Conservation (phyloP, 2,113 vertebrate species). For the Balaenoptera acutorostrata region DNA sequence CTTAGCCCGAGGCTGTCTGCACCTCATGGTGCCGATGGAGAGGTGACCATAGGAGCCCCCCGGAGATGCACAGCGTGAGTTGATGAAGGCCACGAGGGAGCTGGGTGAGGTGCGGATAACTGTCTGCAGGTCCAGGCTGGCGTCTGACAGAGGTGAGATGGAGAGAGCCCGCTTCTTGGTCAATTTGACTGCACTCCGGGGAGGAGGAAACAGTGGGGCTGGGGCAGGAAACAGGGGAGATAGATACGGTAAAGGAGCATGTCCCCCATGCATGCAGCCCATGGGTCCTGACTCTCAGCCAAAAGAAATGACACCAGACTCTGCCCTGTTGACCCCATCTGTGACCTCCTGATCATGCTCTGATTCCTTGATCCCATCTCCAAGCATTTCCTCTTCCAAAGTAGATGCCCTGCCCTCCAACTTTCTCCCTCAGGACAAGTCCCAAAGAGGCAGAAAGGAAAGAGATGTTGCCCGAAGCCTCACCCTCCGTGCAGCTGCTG, state of each 20-base stretch:
- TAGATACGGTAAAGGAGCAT: background rate
- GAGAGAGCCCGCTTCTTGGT: slow-evolving; percentile 96
- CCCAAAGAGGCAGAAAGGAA: background rate
- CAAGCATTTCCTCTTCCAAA: background rate
- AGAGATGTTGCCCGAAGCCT: slow-evolving; percentile 60
- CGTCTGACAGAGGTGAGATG: slow-evolving; percentile 95
- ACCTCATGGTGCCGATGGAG: slow-evolving; percentile 96
- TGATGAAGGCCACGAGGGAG: slow-evolving; percentile 96
- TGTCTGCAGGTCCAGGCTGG: slow-evolving; percentile 95
- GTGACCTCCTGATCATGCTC: background rate
- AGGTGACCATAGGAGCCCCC: slow-evolving; percentile 95
- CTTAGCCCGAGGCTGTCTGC: slow-evolving; percentile 3
- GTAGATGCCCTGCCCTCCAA: background rate
- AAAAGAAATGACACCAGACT: background rate
- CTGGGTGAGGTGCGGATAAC: slow-evolving; percentile 97
- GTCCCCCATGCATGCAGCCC: background rate
- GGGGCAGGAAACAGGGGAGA: background rate
- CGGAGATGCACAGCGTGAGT: slow-evolving; percentile 90
- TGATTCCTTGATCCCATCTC: background rate
- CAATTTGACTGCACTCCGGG: slow-evolving; percentile 90
- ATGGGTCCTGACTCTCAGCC: background rate
- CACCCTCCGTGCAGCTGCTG: slow-evolving; percentile 85
- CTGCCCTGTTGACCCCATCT: background rate
- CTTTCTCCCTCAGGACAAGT: background rate
- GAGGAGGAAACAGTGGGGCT: slow-evolving; percentile 92